These are phyloP conservation scores for Drosophila testacea DNA, from an alignment of 2,888 invertebrate genomes.

Conservation along the genomic window DNA sequence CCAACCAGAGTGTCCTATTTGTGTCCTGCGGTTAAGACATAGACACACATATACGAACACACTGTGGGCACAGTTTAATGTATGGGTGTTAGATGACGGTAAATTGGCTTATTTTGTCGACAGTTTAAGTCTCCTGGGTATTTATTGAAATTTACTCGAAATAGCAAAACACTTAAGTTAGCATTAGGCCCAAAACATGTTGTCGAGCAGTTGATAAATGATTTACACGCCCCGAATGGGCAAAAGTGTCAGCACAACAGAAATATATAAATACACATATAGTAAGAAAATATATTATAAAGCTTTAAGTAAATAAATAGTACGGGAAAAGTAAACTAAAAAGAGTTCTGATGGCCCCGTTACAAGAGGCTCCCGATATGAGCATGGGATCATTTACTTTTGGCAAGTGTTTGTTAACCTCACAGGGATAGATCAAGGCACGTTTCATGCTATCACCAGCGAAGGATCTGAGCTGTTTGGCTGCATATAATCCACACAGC, in stretches of 20 bases:
- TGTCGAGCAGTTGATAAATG: conserved; percentile 31
- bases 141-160: conserved; percentile 78
- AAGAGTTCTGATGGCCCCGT: neutral
- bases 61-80: conserved; percentile 14
- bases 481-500: conserved; percentile 86
- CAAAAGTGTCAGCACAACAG: conserved; percentile 11
- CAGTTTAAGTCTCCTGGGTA: conserved; percentile 72
- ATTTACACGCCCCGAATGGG: conserved; percentile 18
- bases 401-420: conserved; percentile 71
- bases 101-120: conserved; percentile 81
- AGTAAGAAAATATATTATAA: conserved; percentile 2
- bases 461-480: conserved; percentile 82
- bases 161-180: conserved; percentile 75
- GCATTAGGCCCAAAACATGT: conserved; percentile 49
- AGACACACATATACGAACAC: conserved; percentile 22
- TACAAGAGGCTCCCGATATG: neutral
- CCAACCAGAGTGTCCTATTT: conserved; percentile 52
- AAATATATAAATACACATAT: conserved; percentile 3
- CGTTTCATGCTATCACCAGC: conserved; percentile 70
- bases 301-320: conserved; percentile 20
- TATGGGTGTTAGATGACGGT: conserved; percentile 41
- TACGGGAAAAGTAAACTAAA: neutral
- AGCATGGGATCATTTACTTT: conserved; percentile 80
- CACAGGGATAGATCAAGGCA: conserved; percentile 65
- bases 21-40: conserved; percentile 58